Evolutionary conservation across 2,113 vertebrate species (phyloP).

Genomic region (Rhinolophus ferrumequinum): DNA sequence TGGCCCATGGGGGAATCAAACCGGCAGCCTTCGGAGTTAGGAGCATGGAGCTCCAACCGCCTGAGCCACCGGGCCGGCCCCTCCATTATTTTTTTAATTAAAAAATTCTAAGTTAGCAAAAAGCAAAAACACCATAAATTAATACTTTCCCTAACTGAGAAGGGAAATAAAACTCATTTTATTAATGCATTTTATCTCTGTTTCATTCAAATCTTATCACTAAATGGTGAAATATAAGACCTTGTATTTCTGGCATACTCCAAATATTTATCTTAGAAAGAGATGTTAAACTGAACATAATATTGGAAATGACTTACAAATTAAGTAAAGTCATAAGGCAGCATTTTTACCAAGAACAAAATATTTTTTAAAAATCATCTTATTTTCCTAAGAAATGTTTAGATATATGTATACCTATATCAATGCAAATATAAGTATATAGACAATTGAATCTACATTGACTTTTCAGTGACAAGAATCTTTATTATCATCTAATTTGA

Average conservation of each 20-base stretch:
- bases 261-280: conserved; percentile 12
- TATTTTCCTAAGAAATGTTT: neutral
- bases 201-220: neutral
- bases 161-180: neutral
- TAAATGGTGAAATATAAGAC: neutral
- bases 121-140: neutral
- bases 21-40: too few species aligned
- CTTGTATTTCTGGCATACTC: neutral
- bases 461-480: neutral
- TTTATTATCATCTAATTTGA: neutral
- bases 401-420: neutral
- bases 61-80: too few species aligned
- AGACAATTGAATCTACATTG: neutral
- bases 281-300: neutral
- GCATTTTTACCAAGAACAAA: neutral
- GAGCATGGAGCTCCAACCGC: too few species aligned
- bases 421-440: neutral
- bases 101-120: neutral
- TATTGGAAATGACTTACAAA: neutral
- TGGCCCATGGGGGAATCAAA: too few species aligned
- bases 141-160: neutral
- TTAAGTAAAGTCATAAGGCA: neutral
- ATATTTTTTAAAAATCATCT: neutral
- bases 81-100: too few species aligned
- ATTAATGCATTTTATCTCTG: neutral